Conservation (phyloP, 1,140 invertebrate genomes). For the Brachionus rotundiformis region DNA sequence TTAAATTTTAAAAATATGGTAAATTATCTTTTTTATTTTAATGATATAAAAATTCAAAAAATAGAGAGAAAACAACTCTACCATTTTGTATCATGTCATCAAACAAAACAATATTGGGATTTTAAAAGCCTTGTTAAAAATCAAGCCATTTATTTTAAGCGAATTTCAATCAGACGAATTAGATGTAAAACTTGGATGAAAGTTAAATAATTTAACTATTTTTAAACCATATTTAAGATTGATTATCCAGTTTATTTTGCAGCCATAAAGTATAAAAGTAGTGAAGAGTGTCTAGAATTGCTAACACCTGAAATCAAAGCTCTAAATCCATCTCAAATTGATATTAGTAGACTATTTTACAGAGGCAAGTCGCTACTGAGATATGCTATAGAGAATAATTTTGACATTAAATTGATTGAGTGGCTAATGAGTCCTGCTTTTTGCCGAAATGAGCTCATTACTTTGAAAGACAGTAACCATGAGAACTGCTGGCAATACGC, state of each 20-base stretch:
- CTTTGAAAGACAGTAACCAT: constrained; percentile 8
- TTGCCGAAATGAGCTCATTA: constrained; percentile 15
- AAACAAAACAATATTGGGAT: background rate
- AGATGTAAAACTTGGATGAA: background rate
- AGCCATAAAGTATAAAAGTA: background rate
- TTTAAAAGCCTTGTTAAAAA: background rate
- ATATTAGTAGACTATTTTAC: constrained; percentile 30
- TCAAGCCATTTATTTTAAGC: background rate
- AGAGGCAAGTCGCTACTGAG: constrained; percentile 10
- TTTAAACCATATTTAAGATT: background rate
- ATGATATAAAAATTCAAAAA: too few species aligned
- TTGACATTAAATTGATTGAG: constrained; percentile 12
- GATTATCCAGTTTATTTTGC: constrained; percentile 43
- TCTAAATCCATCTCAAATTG: background rate
- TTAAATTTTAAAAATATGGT: constrained; percentile 52
- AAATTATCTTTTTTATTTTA: background rate
- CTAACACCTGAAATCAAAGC: background rate
- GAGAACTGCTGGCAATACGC: background rate
- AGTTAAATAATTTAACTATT: background rate
- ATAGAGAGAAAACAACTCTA: constrained; percentile 42
- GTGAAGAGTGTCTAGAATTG: constrained; percentile 20
- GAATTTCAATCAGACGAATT: constrained; percentile 30
- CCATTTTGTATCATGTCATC: constrained; percentile 44
- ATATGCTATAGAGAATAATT: constrained; percentile 16
- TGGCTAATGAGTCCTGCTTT: background rate